These are phyloP conservation scores for Leptonema lineaticorne DNA, from an alignment of 1,140 invertebrate species.

Conservation along the genomic window DNA sequence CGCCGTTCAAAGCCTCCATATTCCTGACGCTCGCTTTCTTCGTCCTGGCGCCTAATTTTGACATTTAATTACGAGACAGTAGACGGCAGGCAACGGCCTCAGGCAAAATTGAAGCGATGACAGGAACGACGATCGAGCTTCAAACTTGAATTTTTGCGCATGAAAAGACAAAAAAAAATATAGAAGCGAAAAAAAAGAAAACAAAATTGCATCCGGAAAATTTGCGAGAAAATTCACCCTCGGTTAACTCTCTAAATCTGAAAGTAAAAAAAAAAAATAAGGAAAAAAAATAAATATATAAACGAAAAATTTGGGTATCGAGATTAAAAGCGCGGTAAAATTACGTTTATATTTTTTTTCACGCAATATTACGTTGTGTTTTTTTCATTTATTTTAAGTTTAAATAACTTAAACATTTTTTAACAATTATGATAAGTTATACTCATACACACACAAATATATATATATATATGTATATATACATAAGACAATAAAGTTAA, in stretches of 20 bases:
- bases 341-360: no score
- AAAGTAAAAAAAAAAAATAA: not conserved
- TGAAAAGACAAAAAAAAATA: not conserved
- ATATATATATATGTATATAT: no score
- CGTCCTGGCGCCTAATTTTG: slow-evolving; percentile 20
- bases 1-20: slow-evolving; percentile 10
- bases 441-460: no score
- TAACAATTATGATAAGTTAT: no score
- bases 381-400: no score
- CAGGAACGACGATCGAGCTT: no score
- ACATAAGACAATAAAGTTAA: no score
- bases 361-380: no score
- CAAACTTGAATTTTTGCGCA: no score
- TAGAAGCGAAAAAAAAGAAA: not conserved
- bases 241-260: not conserved
- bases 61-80: slow-evolving; percentile 29
- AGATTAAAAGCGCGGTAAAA: not conserved
- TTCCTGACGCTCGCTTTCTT: not conserved
- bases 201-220: slow-evolving; percentile 15
- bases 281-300: not conserved
- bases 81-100: slow-evolving; percentile 19
- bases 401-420: no score
- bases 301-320: not conserved
- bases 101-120: no score
- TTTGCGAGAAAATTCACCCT: not conserved